Base-by-base conservation (phyloP, 1,140 invertebrate species). In the Papilio polyxenes region DNA sequence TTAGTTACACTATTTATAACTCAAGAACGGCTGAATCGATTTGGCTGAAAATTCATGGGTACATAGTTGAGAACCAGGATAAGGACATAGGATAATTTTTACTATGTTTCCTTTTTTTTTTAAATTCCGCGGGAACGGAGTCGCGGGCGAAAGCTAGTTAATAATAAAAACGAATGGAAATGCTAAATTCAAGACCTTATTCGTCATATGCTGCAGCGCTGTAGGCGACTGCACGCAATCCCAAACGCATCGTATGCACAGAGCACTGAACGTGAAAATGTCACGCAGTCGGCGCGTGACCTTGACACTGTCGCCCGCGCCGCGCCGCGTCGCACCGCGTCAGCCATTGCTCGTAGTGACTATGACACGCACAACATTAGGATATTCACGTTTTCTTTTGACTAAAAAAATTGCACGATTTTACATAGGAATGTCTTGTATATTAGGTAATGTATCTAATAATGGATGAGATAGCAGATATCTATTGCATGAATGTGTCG, bases 221-320 rank as follows among this genome's bases (percentile, higher is more conserved):
- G 4, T 0, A 9, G 10, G 53, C 53, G 53, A 17, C 65, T 37
- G 31, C 31, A 49, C 74, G 74, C 74, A 2, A 49, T 49, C 40
- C 44, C 5, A n/a, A 44, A 49, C 74, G 74, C 74, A 49, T 48
- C 40, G n/a, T n/a, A 75, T 49, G 74, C 40, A 49, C 74, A 37
- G 40, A n/a, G 20, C 40, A 48, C 44, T 11, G 17, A n/a, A 23
- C n/a, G 20, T 11, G 17, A 77, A 77, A 77, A 77, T n/a, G 44
- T 4, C 20, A 77, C 49, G 75, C 44, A 51, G 44, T 15, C 75
- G 44, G n/a, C 74, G 74, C 49, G 75, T 23, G 75, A 77, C 75
- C 75, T 77, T 77, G 75, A 77, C 75, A 77, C 75, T 77, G 75
- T 77, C 75, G 75, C 75, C 49, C 17, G 8, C 11, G 8, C 10